A percentile compares a stretch with the other conserved stretches of the same genome.
Evolutionary conservation across 2,113 vertebrate species (phyloP).

Genomic region (Mohoua ochrocephala): DNA sequence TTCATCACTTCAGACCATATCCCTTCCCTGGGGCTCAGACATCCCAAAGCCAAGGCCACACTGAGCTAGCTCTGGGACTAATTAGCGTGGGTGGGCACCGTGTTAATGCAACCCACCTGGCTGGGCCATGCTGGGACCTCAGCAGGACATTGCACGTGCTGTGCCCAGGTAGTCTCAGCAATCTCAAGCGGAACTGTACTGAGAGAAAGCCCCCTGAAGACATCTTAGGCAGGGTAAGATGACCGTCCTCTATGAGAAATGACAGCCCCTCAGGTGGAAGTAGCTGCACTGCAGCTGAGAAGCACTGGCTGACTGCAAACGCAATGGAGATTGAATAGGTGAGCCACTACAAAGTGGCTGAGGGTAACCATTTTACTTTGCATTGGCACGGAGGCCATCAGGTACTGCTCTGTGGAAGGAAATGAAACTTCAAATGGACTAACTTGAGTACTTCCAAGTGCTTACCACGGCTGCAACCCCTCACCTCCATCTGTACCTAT

Average conservation of each 20-base stretch:
- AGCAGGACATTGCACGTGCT: background rate
- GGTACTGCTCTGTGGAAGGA: background rate
- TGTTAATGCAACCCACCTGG: accelerated
- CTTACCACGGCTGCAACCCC: background rate
- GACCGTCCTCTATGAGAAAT: background rate
- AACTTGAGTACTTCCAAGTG: background rate
- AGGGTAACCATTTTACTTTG: background rate
- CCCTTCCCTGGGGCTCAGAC: background rate
- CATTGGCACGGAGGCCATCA: background rate
- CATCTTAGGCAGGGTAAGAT: accelerated
- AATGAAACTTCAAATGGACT: background rate
- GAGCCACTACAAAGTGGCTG: background rate
- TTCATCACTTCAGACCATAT: background rate
- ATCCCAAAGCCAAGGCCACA: background rate
- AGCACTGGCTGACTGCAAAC: background rate
- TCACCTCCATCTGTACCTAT: background rate
- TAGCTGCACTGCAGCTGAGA: background rate
- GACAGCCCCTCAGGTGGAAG: background rate
- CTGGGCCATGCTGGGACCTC: background rate
- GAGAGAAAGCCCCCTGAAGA: background rate
- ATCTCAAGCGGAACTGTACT: background rate
- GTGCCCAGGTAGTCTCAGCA: background rate
- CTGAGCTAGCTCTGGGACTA: background rate
- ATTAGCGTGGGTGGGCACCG: background rate
- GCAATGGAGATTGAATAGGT: background rate